phyloP scores from a whole-genome alignment of 2,888 invertebrate genomes.

The Plemyria rubiginata region DNA sequence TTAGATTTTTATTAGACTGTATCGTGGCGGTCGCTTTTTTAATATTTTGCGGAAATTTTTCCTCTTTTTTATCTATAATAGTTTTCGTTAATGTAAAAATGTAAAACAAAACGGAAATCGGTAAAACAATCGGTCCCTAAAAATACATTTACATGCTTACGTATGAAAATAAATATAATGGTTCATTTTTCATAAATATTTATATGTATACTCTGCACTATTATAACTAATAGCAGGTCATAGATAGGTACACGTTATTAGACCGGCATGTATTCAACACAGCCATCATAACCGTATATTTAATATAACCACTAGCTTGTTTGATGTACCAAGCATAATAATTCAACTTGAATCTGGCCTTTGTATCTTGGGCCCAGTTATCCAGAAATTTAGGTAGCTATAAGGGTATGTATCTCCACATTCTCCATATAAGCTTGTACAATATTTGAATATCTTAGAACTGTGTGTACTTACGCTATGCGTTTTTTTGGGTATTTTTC shows the following conservation, averaged over 20 bases:
- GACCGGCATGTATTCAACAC: conserved; percentile 51
- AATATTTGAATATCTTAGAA: too few relatives aligned
- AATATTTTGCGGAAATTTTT: not conserved
- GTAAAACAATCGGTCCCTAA: too few relatives aligned
- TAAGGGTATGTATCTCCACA: too few relatives aligned
- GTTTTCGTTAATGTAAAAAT: too few relatives aligned
- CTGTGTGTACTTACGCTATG: too few relatives aligned
- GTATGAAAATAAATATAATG: too few relatives aligned
- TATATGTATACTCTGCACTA: not conserved
- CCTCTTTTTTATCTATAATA: not conserved
- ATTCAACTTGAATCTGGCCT: conserved; percentile 1
- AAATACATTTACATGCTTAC: too few relatives aligned
- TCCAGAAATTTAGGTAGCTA: too few relatives aligned
- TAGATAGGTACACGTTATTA: conserved; percentile 37
- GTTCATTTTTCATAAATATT: too few relatives aligned
- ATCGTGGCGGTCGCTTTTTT: not conserved
- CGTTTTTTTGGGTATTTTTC: too few relatives aligned
- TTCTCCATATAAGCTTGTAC: too few relatives aligned
- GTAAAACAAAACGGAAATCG: too few relatives aligned
- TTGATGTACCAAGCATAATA: conserved; percentile 2
- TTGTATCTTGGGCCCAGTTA: not conserved
- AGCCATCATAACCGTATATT: conserved; percentile 34
- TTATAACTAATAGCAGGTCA: conserved; percentile 9
- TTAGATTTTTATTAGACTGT: conserved; percentile 20
- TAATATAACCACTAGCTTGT: conserved; percentile 16